Evolutionary conservation across 2,888 invertebrate genomes (phyloP).

Genomic region (Camptogramma bilineatum): DNA sequence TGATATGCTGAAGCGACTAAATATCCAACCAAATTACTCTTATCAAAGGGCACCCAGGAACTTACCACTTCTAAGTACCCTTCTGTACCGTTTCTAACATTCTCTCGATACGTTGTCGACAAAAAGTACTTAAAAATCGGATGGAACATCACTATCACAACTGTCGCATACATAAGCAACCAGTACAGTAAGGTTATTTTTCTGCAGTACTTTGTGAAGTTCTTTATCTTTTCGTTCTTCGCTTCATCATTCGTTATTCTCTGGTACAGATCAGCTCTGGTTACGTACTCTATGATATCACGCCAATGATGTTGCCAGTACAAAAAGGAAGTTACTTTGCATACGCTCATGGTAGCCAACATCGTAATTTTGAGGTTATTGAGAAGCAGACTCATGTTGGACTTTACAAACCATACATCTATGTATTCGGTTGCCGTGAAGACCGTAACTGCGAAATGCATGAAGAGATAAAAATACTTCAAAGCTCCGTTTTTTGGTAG

Average conservation of each 20-base stretch:
- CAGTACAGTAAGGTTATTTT: slow-evolving; percentile 70
- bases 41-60: slow-evolving; percentile 77
- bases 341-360: slow-evolving; percentile 68
- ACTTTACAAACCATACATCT: slow-evolving; percentile 73
- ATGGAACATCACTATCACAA: slow-evolving; percentile 62
- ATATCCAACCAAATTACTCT: slow-evolving; percentile 61
- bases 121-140: slow-evolving; percentile 65
- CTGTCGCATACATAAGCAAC: slow-evolving; percentile 71
- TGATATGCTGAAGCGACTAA: slow-evolving; percentile 63
- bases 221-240: slow-evolving; percentile 54
- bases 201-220: slow-evolving; percentile 68
- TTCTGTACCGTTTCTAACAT: slow-evolving; percentile 62
- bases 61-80: slow-evolving; percentile 69
- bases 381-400: slow-evolving; percentile 65
- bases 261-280: slow-evolving; percentile 61
- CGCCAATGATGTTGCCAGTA: slow-evolving; percentile 69
- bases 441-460: slow-evolving; percentile 64
- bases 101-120: slow-evolving; percentile 58
- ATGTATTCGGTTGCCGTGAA: slow-evolving; percentile 70
- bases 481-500: slow-evolving; percentile 58
- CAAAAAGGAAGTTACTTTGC: slow-evolving; percentile 67
- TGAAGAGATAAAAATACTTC: slow-evolving; percentile 60
- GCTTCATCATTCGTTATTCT: slow-evolving; percentile 49
- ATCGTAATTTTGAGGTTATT: slow-evolving; percentile 75
- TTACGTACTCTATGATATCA: slow-evolving; percentile 68